Evolutionary conservation across 2,113 vertebrate genomes (phyloP).

Genomic region (Myxocyprinus asiaticus): DNA sequence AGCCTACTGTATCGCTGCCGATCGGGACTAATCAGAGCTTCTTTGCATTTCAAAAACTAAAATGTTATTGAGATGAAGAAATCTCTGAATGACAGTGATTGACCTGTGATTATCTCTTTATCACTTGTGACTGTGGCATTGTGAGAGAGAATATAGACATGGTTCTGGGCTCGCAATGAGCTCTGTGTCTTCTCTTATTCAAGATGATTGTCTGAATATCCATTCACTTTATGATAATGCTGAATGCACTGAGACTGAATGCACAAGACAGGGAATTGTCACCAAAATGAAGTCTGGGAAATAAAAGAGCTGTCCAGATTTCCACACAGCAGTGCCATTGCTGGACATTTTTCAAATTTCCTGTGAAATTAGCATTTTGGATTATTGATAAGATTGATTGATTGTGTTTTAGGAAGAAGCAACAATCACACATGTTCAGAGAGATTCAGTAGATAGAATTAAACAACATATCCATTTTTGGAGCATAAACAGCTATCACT

Average conservation of each 20-base stretch:
- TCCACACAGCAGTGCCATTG: background rate
- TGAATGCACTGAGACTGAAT: constrained; percentile 33
- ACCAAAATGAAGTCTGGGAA: background rate
- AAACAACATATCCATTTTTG: too few species aligned
- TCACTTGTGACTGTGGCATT: constrained; percentile 49
- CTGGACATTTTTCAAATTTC: background rate
- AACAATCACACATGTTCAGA: too few species aligned
- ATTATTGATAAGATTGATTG: background rate
- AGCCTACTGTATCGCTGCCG: constrained; percentile 42
- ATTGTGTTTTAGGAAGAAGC: background rate
- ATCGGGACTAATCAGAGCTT: constrained; percentile 51
- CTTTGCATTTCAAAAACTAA: constrained; percentile 45
- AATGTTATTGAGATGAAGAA: constrained; percentile 47
- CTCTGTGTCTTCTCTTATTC: constrained; percentile 29
- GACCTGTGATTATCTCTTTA: constrained; percentile 58
- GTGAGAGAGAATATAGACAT: constrained; percentile 40
- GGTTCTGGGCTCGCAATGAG: constrained; percentile 21
- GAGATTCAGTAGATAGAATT: too few species aligned
- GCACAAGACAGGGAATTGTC: background rate
- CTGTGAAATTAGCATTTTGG: background rate
- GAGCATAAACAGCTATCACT: too few species aligned
- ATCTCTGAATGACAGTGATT: constrained; percentile 58
- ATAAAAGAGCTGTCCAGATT: background rate
- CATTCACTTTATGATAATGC: constrained; percentile 9
- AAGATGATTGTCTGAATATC: constrained; percentile 30